A percentile compares a stretch with the other conserved stretches of the same genome.
These are phyloP conservation scores for Diplazon laetatorius DNA, from an alignment of 2,888 invertebrate species.

Conservation along the genomic window DNA sequence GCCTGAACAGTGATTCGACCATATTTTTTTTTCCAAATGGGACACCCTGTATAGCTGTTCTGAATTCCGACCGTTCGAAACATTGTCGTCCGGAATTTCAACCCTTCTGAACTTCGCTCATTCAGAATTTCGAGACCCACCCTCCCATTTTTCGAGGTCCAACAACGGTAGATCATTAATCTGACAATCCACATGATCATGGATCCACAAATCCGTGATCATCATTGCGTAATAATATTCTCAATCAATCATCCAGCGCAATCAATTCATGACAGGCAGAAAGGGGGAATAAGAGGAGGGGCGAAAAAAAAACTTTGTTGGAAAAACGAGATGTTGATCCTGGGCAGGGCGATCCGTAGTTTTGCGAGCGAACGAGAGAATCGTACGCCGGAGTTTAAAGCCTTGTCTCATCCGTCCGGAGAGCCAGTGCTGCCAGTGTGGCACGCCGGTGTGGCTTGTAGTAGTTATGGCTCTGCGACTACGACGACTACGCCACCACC, in stretches of 20 bases:
- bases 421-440: too few relatives aligned
- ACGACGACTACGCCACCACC: conserved; percentile 35
- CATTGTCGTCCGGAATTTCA: too few relatives aligned
- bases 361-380: conserved; percentile 55
- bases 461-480: conserved; percentile 38
- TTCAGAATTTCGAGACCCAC: too few relatives aligned
- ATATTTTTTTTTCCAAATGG: too few relatives aligned
- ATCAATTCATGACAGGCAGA: conserved; percentile 52
- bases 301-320: conserved; percentile 10
- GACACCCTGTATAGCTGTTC: too few relatives aligned
- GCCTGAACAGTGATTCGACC: too few relatives aligned
- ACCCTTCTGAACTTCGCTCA: too few relatives aligned
- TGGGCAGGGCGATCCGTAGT: conserved; percentile 35
- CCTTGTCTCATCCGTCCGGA: conserved; percentile 66
- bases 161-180: conserved; percentile 20
- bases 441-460: conserved; percentile 20
- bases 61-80: too few relatives aligned
- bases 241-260: conserved; percentile 60
- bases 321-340: conserved; percentile 29
- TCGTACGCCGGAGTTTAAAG: conserved; percentile 62
- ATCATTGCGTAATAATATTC: conserved; percentile 41
- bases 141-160: too few relatives aligned
- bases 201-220: too few relatives aligned
- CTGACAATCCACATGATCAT: conserved; percentile 32
- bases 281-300: neutral